Percentiles rank a stretch among this genome's conserved stretches.
These are phyloP conservation scores for Neosilurus hyrtlii DNA, from an alignment of 2,797 vertebrate species.

Conservation along the genomic window DNA sequence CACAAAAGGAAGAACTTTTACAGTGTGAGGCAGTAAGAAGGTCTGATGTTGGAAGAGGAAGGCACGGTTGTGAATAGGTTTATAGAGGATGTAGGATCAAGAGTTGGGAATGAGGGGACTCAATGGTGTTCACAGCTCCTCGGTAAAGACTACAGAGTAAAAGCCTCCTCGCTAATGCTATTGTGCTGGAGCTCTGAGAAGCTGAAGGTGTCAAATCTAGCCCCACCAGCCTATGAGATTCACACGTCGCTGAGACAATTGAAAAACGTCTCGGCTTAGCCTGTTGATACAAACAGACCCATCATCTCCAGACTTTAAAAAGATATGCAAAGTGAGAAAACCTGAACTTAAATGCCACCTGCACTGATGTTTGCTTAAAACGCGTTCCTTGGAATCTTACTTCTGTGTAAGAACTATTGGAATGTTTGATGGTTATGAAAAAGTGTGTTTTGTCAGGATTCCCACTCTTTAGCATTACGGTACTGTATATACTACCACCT, in stretches of 20 bases:
- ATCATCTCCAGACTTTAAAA: slow-evolving; percentile 19
- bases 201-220: slow-evolving; percentile 41
- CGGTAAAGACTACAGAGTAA: slow-evolving; percentile 44
- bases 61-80: slow-evolving; percentile 50
- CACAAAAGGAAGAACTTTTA: slow-evolving; percentile 50
- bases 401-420: background rate
- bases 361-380: slow-evolving; percentile 16
- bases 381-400: slow-evolving; percentile 10
- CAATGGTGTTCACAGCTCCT: slow-evolving; percentile 37
- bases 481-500: background rate
- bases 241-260: slow-evolving; percentile 19
- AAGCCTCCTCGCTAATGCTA: slow-evolving; percentile 8
- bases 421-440: slow-evolving; percentile 20
- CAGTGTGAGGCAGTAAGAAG: slow-evolving; percentile 38
- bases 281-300: background rate
- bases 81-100: slow-evolving; percentile 55
- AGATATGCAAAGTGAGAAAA: background rate
- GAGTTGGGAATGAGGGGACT: slow-evolving; percentile 27
- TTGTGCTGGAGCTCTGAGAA: slow-evolving; percentile 44
- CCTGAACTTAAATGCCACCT: background rate
- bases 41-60: slow-evolving; percentile 42
- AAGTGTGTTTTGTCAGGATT: background rate
- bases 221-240: slow-evolving; percentile 29
- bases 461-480: background rate
- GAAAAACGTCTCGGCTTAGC: background rate